Percentiles rank a stretch among this genome's conserved stretches.
These are phyloP conservation scores for Polypedilum pembai DNA, from an alignment of 1,140 invertebrate species.

Conservation along the genomic window DNA sequence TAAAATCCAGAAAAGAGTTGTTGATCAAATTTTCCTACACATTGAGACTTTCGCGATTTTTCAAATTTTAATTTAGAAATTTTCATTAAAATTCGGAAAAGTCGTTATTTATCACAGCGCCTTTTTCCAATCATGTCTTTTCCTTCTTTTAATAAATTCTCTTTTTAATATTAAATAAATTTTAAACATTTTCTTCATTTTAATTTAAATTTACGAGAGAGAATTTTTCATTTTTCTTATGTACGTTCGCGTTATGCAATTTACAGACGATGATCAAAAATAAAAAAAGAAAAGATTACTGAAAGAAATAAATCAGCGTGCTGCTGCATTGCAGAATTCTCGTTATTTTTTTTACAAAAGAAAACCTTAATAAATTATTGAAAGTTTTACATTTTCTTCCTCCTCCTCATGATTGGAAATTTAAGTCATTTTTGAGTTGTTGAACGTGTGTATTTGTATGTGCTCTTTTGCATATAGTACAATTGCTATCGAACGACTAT, in stretches of 20 bases:
- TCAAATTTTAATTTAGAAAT: too few species aligned
- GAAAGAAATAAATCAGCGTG: slow-evolving; percentile 1
- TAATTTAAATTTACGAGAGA: slow-evolving; percentile 4
- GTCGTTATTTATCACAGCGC: too few species aligned
- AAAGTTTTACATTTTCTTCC: background rate
- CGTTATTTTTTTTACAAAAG: background rate
- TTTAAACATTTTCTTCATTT: background rate
- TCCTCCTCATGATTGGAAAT: background rate
- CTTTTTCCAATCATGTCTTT: too few species aligned
- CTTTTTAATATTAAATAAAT: background rate
- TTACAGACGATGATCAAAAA: background rate
- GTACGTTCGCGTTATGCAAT: slow-evolving; percentile 11
- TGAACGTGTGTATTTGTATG: too few species aligned
- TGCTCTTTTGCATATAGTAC: too few species aligned
- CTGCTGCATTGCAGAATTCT: slow-evolving; percentile 14
- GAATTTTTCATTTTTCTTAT: slow-evolving; percentile 11
- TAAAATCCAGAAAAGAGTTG: too few species aligned
- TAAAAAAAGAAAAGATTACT: background rate
- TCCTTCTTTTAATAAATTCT: background rate
- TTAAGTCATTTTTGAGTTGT: background rate
- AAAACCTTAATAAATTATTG: background rate
- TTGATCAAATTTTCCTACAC: too few species aligned
- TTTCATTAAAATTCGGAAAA: too few species aligned
- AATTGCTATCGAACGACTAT: background rate
- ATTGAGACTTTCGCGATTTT: too few species aligned